A percentile compares a stretch with the other conserved stretches of the same genome.
phyloP scores from a whole-genome alignment of 2,113 vertebrate genomes.

The Narcine bancroftii region DNA sequence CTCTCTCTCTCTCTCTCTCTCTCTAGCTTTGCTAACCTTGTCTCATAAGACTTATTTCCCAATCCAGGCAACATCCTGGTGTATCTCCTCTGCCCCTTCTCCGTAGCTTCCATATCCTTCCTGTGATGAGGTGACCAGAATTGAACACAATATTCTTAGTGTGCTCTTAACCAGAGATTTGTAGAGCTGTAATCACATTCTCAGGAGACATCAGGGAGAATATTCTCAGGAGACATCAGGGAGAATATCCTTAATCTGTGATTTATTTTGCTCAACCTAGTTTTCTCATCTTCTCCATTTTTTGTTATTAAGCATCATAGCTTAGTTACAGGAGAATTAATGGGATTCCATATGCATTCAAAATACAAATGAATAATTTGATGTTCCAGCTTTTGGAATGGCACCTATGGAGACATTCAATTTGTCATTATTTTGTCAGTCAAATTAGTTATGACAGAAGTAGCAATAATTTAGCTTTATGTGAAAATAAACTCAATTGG shows the following conservation, averaged over 20 bases:
- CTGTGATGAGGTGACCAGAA: no score
- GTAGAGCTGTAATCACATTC: no score
- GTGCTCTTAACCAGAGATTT: no score
- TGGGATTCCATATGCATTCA: not conserved
- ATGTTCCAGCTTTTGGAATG: not conserved
- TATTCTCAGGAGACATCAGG: no score
- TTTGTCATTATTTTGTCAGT: not conserved
- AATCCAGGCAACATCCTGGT: no score
- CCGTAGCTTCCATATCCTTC: no score
- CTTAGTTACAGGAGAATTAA: slow-evolving; percentile 11
- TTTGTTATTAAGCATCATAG: not conserved
- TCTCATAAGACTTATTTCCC: no score
- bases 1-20: no score
- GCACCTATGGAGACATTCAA: not conserved
- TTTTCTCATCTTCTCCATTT: not conserved
- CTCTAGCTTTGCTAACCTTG: no score
- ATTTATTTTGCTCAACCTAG: not conserved
- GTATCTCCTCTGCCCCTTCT: no score
- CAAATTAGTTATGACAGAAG: not conserved
- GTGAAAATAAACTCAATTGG: not conserved
- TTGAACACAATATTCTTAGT: no score
- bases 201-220: no score
- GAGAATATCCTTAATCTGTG: not conserved
- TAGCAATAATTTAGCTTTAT: not conserved
- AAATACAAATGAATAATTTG: slow-evolving; percentile 14